These are phyloP conservation scores for Penaeus indicus DNA, from an alignment of 1,140 invertebrate genomes.

Conservation along the genomic window DNA sequence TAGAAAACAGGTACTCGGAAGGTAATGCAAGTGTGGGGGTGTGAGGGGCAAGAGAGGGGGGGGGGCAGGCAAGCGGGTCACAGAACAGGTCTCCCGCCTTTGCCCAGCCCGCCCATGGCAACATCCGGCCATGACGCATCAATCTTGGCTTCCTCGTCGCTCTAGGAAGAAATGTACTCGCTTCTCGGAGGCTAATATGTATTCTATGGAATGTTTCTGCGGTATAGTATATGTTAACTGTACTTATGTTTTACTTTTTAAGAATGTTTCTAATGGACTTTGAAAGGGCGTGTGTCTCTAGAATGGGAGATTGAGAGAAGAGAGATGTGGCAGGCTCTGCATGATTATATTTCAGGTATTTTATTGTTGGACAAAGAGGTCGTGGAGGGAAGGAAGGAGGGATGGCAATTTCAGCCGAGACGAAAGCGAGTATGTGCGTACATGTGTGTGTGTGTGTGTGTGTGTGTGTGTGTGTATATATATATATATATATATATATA, in stretches of 20 bases:
- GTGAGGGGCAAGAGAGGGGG: neutral
- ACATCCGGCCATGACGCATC: conserved; percentile 6
- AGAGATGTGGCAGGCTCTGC: neutral
- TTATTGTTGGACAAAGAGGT: conserved; percentile 73
- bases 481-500: neutral
- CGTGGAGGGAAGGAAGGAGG: conserved; percentile 68
- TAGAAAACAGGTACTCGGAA: neutral
- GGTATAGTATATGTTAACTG: no score
- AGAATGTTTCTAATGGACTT: no score
- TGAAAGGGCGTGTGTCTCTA: no score
- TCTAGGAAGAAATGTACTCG: conserved; percentile 79
- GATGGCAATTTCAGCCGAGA: conserved; percentile 67
- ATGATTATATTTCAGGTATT: no score
- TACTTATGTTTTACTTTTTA: no score
- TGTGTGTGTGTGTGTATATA: neutral
- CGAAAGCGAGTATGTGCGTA: neutral
- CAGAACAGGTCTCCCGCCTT: no score
- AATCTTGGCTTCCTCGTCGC: conserved; percentile 67
- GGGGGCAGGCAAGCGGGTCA: neutral
- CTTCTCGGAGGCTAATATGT: no score
- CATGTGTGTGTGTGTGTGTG: neutral
- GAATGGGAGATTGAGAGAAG: no score
- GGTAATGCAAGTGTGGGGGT: neutral
- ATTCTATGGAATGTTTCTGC: no score
- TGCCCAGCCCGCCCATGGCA: conserved; percentile 7